Evolutionary conservation across 1,140 invertebrate species (phyloP).

Genomic region (Cydia fagiglandana): DNA sequence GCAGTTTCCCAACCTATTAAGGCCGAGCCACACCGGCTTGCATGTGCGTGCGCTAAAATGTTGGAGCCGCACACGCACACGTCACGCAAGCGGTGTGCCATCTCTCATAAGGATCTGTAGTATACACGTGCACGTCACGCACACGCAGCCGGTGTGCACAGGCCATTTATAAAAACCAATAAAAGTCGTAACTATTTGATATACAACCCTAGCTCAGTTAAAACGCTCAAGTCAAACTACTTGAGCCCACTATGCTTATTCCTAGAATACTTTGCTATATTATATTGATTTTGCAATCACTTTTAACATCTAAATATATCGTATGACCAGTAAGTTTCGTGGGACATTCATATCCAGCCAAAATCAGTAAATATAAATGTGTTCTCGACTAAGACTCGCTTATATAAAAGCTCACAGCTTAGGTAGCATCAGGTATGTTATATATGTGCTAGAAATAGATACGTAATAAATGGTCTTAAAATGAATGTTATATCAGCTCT

Average conservation of each 20-base stretch:
- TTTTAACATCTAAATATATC: background rate
- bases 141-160: too few species aligned
- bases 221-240: background rate
- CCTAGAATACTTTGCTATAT: background rate
- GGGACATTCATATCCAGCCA: slow-evolving; percentile 7
- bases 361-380: slow-evolving; percentile 5
- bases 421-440: slow-evolving; percentile 2
- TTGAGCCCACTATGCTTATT: background rate
- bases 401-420: background rate
- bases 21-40: too few species aligned
- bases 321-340: background rate
- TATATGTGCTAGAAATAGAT: slow-evolving; percentile 30
- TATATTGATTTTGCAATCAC: background rate
- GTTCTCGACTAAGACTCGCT: slow-evolving; percentile 15
- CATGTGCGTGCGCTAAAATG: too few species aligned
- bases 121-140: too few species aligned
- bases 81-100: too few species aligned
- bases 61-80: too few species aligned
- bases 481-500: slow-evolving; percentile 18
- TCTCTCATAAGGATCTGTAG: too few species aligned
- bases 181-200: background rate
- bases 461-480: slow-evolving; percentile 30
- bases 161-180: too few species aligned
- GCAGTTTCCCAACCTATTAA: too few species aligned
- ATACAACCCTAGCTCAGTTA: slow-evolving; percentile 2